Base-by-base conservation (phyloP, 2,888 invertebrate species). In the Drosophila tripunctata region DNA sequence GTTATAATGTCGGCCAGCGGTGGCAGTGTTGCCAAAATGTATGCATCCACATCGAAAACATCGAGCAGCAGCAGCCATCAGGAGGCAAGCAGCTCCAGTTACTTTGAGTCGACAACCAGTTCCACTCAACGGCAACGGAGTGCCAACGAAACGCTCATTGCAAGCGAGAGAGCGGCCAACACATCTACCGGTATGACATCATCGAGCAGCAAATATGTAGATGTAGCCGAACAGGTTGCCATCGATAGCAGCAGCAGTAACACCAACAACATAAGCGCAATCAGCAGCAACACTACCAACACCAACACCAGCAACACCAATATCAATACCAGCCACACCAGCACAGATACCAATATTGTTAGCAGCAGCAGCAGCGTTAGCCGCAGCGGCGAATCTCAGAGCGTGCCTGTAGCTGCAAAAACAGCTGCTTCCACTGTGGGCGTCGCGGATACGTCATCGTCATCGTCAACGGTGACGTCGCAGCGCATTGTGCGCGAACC, bases 161-260 rank as follows among this genome's bases (percentile, higher is more conserved):
- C 79, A 67, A 75, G 77, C 66, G 86, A 83, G 82, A 83, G 76
- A 75, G 74, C 75, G 75, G 82, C 83, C 70, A 84, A 43, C 10
- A n/a, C 48, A n/a, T 27, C 43, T 54, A 43, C 82, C 75, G 88
- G 88, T 81, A 85, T 90, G 87, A 89, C 90, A 87, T 90, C 90
- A 87, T 78, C 83, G 67, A 82, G 55, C 69, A 75, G 67, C 57
- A 71, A 71, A 61, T 66, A 71, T 52, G 62, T 60, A 47, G 71
- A 65, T 76, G 62, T 72, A 54, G 67, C 67, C 58, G 83, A 83
- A 75, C 84, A 79, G 83, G 83, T 79, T 87, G 84, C 71, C 67
- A 71, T 67, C 51, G 69, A 63, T 51, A 78, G 58, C 48, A 73
- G 51, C 60, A 78, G 47, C 75, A 80, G 43, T 63, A 67, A 62